Conservation (phyloP, 2,113 vertebrate species). For the Anseranas semipalmata region DNA sequence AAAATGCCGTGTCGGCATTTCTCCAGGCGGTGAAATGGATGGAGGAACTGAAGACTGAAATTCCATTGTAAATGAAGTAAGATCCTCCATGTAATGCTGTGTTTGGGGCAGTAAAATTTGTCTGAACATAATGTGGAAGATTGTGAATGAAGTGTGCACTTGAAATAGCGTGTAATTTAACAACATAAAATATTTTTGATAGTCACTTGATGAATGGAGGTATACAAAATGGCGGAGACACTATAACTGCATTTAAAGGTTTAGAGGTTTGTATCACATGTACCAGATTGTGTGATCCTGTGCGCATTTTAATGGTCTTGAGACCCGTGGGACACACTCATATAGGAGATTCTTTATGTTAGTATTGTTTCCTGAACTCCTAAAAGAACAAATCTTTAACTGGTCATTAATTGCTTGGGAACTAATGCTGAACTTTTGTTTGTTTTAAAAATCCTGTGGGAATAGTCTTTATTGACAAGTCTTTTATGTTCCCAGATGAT, state of each 20-base stretch:
- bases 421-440: not conserved
- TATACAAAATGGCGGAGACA: not conserved
- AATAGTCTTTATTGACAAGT: not conserved
- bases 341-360: not conserved
- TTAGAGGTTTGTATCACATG: not conserved
- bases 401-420: not conserved
- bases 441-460: not conserved
- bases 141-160: not conserved
- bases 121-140: not conserved
- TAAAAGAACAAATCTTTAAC: not conserved
- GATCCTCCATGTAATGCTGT: fast-evolving
- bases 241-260: not conserved
- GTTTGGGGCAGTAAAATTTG: not conserved
- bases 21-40: not conserved
- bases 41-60: not conserved
- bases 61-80: not conserved
- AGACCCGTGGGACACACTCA: not conserved
- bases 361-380: not conserved
- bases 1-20: not conserved
- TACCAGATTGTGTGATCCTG: fast-evolving
- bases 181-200: not conserved
- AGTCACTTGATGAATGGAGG: not conserved
- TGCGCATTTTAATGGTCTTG: fast-evolving
- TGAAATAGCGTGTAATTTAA: not conserved
- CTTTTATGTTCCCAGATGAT: not conserved